These are phyloP conservation scores for Oppia nitens DNA, from an alignment of 1,140 invertebrate genomes.

Conservation along the genomic window DNA sequence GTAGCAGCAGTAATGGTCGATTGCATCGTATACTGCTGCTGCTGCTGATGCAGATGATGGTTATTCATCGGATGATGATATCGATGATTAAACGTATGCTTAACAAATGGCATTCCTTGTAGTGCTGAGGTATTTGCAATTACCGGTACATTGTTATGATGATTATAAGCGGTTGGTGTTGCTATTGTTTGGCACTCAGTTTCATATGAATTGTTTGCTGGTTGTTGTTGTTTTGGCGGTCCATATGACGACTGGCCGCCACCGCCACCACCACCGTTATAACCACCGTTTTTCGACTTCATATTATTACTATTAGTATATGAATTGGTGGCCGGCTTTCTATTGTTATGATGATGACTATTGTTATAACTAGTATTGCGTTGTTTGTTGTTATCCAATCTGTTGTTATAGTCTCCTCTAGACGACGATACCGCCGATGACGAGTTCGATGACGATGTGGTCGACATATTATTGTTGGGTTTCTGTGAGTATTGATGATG, in stretches of 20 bases:
- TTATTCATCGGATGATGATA: no score
- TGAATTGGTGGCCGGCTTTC: background rate
- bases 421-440: background rate
- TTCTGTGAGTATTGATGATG: no score
- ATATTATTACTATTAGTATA: background rate
- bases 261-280: background rate
- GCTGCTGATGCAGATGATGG: no score
- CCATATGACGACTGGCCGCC: background rate
- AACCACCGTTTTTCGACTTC: background rate
- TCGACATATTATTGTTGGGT: no score
- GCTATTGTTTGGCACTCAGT: no score
- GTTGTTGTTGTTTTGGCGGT: no score
- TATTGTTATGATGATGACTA: no score
- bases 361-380: background rate
- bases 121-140: background rate
- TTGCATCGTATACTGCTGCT: no score
- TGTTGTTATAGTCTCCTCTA: background rate
- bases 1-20: no score
- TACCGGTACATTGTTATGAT: background rate
- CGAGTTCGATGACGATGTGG: background rate
- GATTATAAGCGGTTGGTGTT: background rate
- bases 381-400: background rate
- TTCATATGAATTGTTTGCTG: background rate
- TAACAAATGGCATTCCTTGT: background rate
- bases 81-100: background rate